A percentile compares a stretch with the other conserved stretches of the same genome.
These are phyloP conservation scores for Sinhomidia bicolor DNA, from an alignment of 2,888 invertebrate genomes.

Conservation along the genomic window DNA sequence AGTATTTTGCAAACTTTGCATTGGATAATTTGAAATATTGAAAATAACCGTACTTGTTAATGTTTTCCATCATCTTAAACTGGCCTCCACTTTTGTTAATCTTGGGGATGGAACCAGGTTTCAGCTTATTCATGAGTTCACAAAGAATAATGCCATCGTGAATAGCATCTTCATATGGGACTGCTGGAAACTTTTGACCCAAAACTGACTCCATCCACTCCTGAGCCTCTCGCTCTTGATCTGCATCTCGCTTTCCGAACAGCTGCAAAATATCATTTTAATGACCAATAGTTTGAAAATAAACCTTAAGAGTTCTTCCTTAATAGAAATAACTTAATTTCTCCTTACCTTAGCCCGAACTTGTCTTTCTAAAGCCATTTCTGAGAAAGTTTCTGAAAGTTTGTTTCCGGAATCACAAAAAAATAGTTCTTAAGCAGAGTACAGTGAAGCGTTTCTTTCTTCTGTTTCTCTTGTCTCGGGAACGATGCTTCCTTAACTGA, in stretches of 20 bases:
- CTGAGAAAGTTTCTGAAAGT: conserved; percentile 43
- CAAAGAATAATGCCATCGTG: conserved; percentile 96
- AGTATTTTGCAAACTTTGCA: background rate
- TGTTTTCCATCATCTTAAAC: conserved; percentile 99
- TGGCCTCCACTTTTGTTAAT: conserved; percentile 97
- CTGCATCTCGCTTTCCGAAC: conserved; percentile 90
- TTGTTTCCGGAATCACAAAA: background rate
- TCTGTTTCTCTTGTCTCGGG: background rate
- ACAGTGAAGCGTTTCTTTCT: background rate
- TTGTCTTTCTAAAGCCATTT: conserved; percentile 95
- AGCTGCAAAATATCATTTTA: conserved; percentile 84
- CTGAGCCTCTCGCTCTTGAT: conserved; percentile 93
- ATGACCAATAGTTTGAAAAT: background rate
- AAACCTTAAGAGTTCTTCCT: background rate
- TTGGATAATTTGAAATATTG: too few relatives aligned
- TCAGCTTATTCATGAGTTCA: conserved; percentile 95
- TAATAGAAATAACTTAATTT: background rate
- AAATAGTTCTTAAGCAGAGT: background rate
- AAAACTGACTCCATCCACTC: conserved; percentile 95
- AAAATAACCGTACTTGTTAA: conserved; percentile 89
- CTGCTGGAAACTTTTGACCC: conserved; percentile 93
- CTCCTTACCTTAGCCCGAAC: conserved; percentile 91
- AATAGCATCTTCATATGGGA: conserved; percentile 92
- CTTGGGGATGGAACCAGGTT: conserved; percentile 93
- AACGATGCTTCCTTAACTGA: background rate